Evolutionary conservation across 2,888 invertebrate species (phyloP).

Genomic region (Spilosoma lubricipeda): DNA sequence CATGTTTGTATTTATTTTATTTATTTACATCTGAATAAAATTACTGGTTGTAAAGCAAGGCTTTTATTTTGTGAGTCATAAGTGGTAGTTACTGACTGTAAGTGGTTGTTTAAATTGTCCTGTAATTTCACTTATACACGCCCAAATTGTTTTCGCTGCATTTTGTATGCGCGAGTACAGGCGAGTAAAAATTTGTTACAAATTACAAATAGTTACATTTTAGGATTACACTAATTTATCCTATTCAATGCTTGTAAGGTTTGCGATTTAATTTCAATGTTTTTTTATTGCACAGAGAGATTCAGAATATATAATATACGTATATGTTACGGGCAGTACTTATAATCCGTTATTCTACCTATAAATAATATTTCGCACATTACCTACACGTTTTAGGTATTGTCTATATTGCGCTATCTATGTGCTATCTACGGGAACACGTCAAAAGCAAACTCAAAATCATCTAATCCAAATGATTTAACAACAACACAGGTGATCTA

Average conservation of each 20-base stretch:
- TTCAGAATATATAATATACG: neutral
- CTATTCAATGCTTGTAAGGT: neutral
- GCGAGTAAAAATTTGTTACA: conserved; percentile 6
- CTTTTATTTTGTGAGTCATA: conserved; percentile 31
- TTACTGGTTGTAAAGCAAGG: conserved; percentile 22
- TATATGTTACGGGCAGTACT: too few species aligned
- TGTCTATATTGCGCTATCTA: too few species aligned
- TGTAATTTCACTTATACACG: conserved; percentile 48
- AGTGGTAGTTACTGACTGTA: conserved; percentile 23
- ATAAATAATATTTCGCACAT: too few species aligned
- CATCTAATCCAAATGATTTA: too few species aligned
- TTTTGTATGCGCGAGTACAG: conserved; percentile 47
- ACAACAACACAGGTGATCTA: too few species aligned
- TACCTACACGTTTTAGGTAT: too few species aligned
- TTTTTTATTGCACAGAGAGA: neutral
- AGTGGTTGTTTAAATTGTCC: conserved; percentile 34
- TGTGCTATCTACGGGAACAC: too few species aligned
- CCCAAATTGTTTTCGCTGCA: conserved; percentile 49
- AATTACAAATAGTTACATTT: neutral
- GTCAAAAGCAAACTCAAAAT: too few species aligned
- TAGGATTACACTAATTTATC: neutral
- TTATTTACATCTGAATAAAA: conserved; percentile 45
- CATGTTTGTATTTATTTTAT: conserved; percentile 36
- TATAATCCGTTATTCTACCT: too few species aligned
- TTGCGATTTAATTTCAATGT: neutral